Conservation (phyloP, 2,797 vertebrate species). For the Danio jaintianensis region DNA sequence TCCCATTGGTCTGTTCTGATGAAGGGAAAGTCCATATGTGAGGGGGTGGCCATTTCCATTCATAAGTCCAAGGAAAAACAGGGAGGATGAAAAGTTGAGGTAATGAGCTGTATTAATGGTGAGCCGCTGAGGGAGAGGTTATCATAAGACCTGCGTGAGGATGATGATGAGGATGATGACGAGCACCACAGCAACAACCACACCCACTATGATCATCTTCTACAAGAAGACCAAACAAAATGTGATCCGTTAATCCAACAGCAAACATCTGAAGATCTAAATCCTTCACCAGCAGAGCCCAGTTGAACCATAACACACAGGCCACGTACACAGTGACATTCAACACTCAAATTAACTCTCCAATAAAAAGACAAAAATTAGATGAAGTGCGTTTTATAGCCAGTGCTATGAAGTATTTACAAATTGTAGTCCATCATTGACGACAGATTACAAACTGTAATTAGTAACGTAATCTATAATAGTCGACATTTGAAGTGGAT, state of each 20-base stretch:
- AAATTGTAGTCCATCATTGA: no score
- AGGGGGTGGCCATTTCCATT: neutral
- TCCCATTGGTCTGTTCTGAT: no score
- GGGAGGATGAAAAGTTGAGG: neutral
- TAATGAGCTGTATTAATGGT: constrained; percentile 24
- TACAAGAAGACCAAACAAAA: constrained; percentile 61
- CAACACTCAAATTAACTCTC: no score
- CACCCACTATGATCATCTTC: constrained; percentile 74
- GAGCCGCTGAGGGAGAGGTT: constrained; percentile 49
- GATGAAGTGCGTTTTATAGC: no score
- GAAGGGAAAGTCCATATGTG: no score
- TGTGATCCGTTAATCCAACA: constrained; percentile 19
- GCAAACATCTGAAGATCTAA: neutral
- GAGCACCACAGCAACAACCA: constrained; percentile 67
- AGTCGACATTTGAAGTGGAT: no score
- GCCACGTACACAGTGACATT: neutral
- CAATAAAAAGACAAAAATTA: no score
- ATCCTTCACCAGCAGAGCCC: neutral
- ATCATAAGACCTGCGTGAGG: constrained; percentile 69
- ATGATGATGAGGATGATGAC: constrained; percentile 73
- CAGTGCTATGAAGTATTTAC: no score
- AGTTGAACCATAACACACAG: neutral
- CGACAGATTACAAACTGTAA: no score
- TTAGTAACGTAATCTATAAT: no score
- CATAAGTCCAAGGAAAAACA: neutral